Conservation (phyloP, 2,888 invertebrate genomes). For the Macaria liturata region DNA sequence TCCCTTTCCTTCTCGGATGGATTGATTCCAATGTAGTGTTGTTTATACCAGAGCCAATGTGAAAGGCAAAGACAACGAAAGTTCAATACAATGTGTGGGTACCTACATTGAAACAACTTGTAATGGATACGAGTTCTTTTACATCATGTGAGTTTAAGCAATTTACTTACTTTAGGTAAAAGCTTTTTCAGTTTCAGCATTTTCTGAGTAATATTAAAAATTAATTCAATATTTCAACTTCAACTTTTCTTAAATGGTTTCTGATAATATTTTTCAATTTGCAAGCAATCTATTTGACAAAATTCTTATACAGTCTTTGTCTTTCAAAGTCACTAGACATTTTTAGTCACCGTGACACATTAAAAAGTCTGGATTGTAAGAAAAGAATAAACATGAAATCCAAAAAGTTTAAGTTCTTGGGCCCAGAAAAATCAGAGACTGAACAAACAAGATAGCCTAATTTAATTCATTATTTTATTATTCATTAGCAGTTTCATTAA, state of each 20-base stretch:
- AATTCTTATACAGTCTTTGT: no score
- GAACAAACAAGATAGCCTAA: conserved; percentile 32
- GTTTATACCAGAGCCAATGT: no score
- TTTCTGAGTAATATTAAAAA: conserved; percentile 1
- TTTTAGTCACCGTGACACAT: no score
- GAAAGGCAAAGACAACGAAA: conserved; percentile 6
- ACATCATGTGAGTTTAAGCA: conserved; percentile 20
- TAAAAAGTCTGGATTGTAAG: no score
- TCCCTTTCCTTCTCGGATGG: no score
- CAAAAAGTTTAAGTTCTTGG: no score
- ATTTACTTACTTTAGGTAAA: conserved; percentile 38
- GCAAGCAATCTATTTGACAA: no score
- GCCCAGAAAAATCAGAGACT: no score
- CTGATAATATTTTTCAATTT: no score
- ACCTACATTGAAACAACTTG: conserved; percentile 25
- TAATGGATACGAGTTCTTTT: conserved; percentile 27
- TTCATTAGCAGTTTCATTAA: conserved; percentile 17
- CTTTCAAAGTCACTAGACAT: no score
- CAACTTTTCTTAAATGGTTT: neutral
- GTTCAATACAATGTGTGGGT: conserved; percentile 19
- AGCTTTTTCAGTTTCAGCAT: conserved; percentile 35
- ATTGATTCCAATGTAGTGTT: no score
- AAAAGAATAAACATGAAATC: no score
- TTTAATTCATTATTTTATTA: conserved; percentile 34
- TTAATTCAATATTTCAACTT: neutral